Evolutionary conservation across 1,140 invertebrate genomes (phyloP).

Genomic region (Rhyacophila brunnea): DNA sequence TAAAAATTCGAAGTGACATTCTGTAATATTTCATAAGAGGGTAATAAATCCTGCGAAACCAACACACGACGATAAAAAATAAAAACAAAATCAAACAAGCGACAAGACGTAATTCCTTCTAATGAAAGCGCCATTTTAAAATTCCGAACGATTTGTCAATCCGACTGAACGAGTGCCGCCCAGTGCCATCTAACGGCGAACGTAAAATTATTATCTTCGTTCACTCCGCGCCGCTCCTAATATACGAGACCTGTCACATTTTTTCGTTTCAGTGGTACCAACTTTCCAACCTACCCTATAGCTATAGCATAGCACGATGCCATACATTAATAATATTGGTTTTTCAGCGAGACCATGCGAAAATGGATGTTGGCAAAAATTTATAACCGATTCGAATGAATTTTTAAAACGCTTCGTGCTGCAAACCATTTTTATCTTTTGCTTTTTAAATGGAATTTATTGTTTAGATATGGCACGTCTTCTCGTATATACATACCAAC

Average conservation of each 20-base stretch:
- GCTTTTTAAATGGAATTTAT: too few species aligned
- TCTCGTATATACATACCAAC: too few species aligned
- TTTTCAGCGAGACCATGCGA: constrained; percentile 21
- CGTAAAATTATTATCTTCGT: constrained; percentile 30
- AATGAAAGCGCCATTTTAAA: constrained; percentile 20
- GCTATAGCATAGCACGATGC: too few species aligned
- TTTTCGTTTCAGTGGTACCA: constrained; percentile 26
- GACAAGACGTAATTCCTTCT: constrained; percentile 14
- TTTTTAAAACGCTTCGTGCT: background rate
- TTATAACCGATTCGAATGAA: constrained; percentile 24
- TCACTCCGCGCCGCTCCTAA: background rate
- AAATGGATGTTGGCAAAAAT: constrained; percentile 16
- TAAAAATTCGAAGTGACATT: too few species aligned
- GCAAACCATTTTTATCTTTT: too few species aligned
- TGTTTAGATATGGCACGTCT: too few species aligned
- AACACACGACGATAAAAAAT: too few species aligned
- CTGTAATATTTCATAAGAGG: too few species aligned
- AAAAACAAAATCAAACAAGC: constrained; percentile 13
- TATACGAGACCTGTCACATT: constrained; percentile 15
- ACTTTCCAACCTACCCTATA: too few species aligned
- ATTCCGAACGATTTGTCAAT: constrained; percentile 24
- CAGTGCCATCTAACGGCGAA: constrained; percentile 19
- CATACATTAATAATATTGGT: constrained; percentile 31
- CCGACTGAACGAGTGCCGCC: constrained; percentile 12
- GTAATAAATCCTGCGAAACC: too few species aligned